Conservation (phyloP, 2,888 invertebrate species). For the Tetragnatha montana region DNA sequence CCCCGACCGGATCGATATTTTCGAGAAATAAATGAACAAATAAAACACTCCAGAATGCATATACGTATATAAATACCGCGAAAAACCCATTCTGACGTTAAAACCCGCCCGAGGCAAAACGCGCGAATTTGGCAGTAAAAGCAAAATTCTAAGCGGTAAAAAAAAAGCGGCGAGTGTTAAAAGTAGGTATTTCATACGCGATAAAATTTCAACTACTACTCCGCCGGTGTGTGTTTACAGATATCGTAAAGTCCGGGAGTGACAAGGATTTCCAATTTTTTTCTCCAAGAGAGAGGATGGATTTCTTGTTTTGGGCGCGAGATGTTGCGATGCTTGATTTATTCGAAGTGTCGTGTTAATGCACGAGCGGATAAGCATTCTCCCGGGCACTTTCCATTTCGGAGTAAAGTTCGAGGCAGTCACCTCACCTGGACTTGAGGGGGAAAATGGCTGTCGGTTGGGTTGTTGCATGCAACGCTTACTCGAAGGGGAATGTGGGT, state of each 20-base stretch:
- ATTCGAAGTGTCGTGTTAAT: background rate
- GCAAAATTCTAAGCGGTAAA: conserved; percentile 33
- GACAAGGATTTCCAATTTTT: conserved; percentile 68
- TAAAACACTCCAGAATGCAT: conserved; percentile 24
- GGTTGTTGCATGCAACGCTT: too few species aligned
- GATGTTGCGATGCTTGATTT: background rate
- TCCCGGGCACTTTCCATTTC: background rate
- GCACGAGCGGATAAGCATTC: background rate
- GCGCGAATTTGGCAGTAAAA: conserved; percentile 66
- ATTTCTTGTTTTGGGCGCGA: conserved; percentile 27
- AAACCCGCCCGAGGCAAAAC: conserved; percentile 59
- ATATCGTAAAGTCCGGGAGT: conserved; percentile 57
- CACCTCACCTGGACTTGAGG: too few species aligned
- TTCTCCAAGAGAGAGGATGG: conserved; percentile 1
- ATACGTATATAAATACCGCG: conserved; percentile 43
- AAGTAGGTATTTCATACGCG: conserved; percentile 51
- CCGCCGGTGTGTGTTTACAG: conserved; percentile 33
- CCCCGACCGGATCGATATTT: conserved; percentile 30
- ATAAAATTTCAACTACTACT: conserved; percentile 63
- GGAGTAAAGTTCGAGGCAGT: background rate
- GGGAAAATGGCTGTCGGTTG: too few species aligned
- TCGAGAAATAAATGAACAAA: conserved; percentile 42
- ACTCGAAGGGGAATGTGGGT: too few species aligned
- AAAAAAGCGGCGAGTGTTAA: background rate
- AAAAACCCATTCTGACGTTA: conserved; percentile 47